Evolutionary conservation across 1,140 invertebrate genomes (phyloP).

Genomic region (Tribolium castaneum): DNA sequence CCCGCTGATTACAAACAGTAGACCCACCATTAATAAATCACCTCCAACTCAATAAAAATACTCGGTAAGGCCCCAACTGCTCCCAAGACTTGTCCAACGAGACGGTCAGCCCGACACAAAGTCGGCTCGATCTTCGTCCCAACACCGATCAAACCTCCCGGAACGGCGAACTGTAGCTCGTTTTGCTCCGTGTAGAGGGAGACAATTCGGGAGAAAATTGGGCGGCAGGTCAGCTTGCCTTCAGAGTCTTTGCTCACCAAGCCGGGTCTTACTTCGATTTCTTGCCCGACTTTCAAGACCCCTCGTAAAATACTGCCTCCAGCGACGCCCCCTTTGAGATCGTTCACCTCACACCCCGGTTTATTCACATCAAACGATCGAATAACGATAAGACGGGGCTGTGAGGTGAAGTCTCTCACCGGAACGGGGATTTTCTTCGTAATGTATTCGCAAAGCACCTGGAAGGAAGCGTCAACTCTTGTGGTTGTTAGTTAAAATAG

Average conservation of each 20-base stretch:
- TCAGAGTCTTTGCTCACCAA: constrained; percentile 97
- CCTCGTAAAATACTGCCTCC: constrained; percentile 97
- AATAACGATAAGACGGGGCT: constrained; percentile 98
- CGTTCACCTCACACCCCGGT: constrained; percentile 98
- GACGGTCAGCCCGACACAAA: constrained; percentile 95
- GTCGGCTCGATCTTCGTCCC: constrained; percentile 99
- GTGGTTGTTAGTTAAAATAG: background rate
- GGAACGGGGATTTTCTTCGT: constrained; percentile 98
- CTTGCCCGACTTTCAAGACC: constrained; percentile 87
- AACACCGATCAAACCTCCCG: constrained; percentile 98
- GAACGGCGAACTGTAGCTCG: constrained; percentile 98
- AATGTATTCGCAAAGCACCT: constrained; percentile 96
- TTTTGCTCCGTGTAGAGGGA: constrained; percentile 99
- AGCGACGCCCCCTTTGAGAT: constrained; percentile 98
- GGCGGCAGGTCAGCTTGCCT: constrained; percentile 94
- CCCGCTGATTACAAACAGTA: background rate
- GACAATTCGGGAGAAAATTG: constrained; percentile 97
- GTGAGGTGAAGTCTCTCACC: constrained; percentile 91
- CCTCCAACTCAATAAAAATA: constrained; percentile 98
- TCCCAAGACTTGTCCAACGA: constrained; percentile 99
- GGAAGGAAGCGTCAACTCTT: constrained; percentile 3
- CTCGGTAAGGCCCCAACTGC: constrained; percentile 95
- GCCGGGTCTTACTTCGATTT: constrained; percentile 84
- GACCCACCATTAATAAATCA: constrained; percentile 26
- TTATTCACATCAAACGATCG: constrained; percentile 99